These are phyloP conservation scores for Cervus canadensis DNA, from an alignment of 2,113 vertebrate genomes.

Conservation along the genomic window DNA sequence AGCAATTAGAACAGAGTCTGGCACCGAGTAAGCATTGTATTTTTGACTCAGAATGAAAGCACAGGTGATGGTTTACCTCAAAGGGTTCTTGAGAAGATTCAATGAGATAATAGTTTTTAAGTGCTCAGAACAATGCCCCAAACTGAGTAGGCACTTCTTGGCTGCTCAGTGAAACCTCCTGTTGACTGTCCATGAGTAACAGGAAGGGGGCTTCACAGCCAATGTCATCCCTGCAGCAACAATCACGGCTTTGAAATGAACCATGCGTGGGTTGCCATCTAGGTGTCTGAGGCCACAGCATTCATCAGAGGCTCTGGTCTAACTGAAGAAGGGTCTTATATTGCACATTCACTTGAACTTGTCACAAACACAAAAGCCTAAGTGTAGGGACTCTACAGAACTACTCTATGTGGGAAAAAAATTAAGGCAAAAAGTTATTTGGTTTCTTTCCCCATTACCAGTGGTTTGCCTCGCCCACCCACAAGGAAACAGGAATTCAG, in stretches of 20 bases:
- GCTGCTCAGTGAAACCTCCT: not conserved
- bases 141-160: not conserved
- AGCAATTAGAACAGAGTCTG: not conserved
- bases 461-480: not conserved
- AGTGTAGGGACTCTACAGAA: not conserved
- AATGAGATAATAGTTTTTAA: not conserved
- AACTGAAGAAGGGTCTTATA: not conserved
- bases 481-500: slow-evolving; percentile 35
- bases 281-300: not conserved
- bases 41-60: not conserved
- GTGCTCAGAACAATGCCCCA: not conserved
- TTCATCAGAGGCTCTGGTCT: not conserved
- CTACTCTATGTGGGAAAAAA: not conserved
- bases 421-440: not conserved
- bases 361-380: not conserved
- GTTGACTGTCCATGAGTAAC: not conserved
- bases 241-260: not conserved
- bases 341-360: not conserved
- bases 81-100: not conserved
- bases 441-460: slow-evolving; percentile 33
- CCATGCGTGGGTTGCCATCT: too few relatives aligned
- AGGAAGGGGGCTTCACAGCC: not conserved
- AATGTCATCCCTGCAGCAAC: not conserved
- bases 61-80: not conserved
- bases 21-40: not conserved